phyloP scores from a whole-genome alignment of 2,888 invertebrate genomes.

The Lycocerus yunnanus region DNA sequence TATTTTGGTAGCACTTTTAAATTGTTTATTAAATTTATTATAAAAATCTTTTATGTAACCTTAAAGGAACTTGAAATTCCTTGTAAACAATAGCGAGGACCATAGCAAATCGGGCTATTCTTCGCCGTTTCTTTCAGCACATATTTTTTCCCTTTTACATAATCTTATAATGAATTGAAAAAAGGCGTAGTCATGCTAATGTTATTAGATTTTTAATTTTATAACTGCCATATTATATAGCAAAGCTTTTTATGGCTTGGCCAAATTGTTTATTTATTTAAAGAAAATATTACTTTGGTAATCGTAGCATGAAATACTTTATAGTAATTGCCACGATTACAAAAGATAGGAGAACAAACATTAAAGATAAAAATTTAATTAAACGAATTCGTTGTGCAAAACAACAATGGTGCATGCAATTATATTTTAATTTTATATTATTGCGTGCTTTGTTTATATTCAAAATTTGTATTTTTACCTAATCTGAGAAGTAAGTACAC shows the following conservation, averaged over 20 bases:
- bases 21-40: conserved; percentile 3
- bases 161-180: conserved; percentile 34
- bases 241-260: background rate
- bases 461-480: conserved; percentile 3
- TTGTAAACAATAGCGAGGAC: conserved; percentile 31
- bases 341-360: background rate
- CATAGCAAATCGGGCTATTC: conserved; percentile 28
- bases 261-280: background rate
- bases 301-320: background rate
- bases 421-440: background rate
- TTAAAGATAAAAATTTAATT: background rate
- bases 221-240: conserved; percentile 8
- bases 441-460: background rate
- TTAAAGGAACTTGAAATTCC: conserved; percentile 22
- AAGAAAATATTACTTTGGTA: background rate
- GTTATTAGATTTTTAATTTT: conserved; percentile 34
- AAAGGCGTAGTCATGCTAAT: conserved; percentile 40
- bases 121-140: conserved; percentile 25
- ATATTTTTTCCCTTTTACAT: conserved; percentile 38
- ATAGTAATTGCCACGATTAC: background rate
- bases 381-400: background rate
- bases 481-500: conserved; percentile 24
- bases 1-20: background rate
- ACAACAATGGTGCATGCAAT: background rate
- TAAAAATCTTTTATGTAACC: conserved; percentile 14